A percentile compares a stretch with the other conserved stretches of the same genome.
Evolutionary conservation across 30 jellyfish, hydroid and myxozoan genomes (phyloP).

Genomic region (Hydra vulgaris): DNA sequence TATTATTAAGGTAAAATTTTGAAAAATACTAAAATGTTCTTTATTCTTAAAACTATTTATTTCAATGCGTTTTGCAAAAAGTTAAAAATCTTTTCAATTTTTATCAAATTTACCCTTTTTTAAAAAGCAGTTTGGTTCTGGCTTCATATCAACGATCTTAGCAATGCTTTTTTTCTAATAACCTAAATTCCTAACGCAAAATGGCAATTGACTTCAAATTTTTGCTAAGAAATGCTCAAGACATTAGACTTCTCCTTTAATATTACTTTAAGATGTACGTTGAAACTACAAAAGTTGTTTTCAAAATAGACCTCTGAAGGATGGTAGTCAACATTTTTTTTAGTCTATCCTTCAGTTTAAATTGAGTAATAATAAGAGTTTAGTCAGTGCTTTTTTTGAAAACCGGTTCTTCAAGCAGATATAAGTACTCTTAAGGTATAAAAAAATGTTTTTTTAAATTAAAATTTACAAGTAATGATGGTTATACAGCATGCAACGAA

Average conservation of each 20-base stretch:
- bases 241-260: not conserved
- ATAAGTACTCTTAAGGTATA: not conserved
- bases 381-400: not conserved
- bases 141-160: not conserved
- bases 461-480: not conserved
- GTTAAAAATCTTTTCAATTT: no score
- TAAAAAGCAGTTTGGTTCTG: no score
- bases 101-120: no score
- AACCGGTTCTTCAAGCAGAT: not conserved
- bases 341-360: not conserved
- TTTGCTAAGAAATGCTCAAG: not conserved
- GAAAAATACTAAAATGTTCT: no score
- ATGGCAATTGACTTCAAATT: not conserved
- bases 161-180: not conserved
- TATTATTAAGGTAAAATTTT: no score
- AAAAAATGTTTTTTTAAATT: not conserved
- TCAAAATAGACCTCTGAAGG: not conserved
- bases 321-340: not conserved
- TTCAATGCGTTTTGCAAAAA: no score
- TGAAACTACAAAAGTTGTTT: not conserved
- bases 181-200: not conserved
- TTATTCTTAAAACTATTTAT: no score
- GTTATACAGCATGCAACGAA: not conserved
- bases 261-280: not conserved
- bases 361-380: no score